Percentiles rank a stretch among this genome's conserved stretches.
Conservation (phyloP, 2,888 invertebrate genomes). For the Drosophila borealis region DNA sequence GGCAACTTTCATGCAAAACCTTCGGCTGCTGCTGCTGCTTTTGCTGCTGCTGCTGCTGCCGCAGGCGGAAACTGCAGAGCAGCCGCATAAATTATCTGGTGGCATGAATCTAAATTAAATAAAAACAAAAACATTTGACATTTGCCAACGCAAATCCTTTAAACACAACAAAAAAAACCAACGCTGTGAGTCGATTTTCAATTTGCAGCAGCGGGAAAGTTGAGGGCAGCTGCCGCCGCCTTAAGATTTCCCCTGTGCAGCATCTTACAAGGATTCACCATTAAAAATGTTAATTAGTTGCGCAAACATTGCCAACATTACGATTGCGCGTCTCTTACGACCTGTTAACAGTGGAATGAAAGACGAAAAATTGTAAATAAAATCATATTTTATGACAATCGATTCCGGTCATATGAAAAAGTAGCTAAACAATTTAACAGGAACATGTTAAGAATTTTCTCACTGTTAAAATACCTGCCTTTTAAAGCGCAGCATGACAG, state of each 20-base stretch:
- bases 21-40: neutral
- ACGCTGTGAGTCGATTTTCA: constrained; percentile 43
- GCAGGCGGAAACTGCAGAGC: constrained; percentile 56
- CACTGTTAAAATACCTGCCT: too few species aligned
- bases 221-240: neutral
- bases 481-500: too few species aligned
- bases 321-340: constrained; percentile 55
- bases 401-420: neutral
- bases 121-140: constrained; percentile 75
- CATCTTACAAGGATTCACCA: constrained; percentile 83
- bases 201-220: constrained; percentile 27
- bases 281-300: constrained; percentile 84
- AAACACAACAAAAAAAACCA: constrained; percentile 56
- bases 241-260: constrained; percentile 36
- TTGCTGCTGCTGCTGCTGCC: constrained; percentile 4
- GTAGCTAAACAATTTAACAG: neutral
- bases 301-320: constrained; percentile 71
- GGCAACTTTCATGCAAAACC: constrained; percentile 43
- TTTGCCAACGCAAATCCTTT: constrained; percentile 72
- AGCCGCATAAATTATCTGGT: constrained; percentile 72
- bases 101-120: constrained; percentile 75
- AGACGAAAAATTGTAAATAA: neutral
- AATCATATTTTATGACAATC: too few species aligned
- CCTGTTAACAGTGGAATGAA: constrained; percentile 43
- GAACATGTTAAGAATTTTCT: neutral